Conservation (phyloP, 2,113 vertebrate species). For the Ascaphus truei region DNA sequence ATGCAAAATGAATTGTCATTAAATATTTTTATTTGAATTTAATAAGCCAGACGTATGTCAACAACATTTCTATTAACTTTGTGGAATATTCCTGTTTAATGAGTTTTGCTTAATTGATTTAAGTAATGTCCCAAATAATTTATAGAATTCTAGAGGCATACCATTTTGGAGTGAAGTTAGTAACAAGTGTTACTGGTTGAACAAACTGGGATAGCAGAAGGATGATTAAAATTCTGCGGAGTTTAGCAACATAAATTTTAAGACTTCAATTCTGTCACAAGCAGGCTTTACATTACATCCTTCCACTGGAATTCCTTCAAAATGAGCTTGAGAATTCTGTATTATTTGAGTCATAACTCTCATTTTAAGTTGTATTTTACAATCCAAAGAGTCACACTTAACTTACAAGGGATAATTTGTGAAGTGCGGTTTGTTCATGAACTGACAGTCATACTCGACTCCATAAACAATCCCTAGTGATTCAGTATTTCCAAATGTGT, state of each 20-base stretch:
- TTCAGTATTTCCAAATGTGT: not conserved
- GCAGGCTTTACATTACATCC: not conserved
- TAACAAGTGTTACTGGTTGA: not conserved
- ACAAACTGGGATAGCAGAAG: slow-evolving; percentile 1
- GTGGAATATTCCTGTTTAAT: slow-evolving; percentile 20
- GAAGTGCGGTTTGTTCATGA: not conserved
- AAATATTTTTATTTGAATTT: slow-evolving; percentile 17
- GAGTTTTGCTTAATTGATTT: slow-evolving; percentile 26
- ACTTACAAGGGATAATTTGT: not conserved
- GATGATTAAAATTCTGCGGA: slow-evolving; percentile 21
- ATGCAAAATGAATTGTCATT: slow-evolving; percentile 2
- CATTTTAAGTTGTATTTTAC: not conserved
- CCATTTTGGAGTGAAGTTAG: slow-evolving; percentile 5
- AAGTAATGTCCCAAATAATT: slow-evolving; percentile 12
- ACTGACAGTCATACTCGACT: not conserved
- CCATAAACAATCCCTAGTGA: not conserved
- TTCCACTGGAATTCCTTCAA: not conserved
- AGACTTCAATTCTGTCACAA: not conserved
- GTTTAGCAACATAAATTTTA: slow-evolving; percentile 13
- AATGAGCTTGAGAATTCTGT: not conserved
- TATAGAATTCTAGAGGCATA: not conserved
- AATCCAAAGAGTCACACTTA: not conserved
- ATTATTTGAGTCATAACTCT: not conserved
- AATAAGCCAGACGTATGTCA: slow-evolving; percentile 25
- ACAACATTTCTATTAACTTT: slow-evolving; percentile 16